Evolutionary conservation across 2,797 vertebrate genomes (phyloP).

Genomic region (Acestrorhynchus altus): DNA sequence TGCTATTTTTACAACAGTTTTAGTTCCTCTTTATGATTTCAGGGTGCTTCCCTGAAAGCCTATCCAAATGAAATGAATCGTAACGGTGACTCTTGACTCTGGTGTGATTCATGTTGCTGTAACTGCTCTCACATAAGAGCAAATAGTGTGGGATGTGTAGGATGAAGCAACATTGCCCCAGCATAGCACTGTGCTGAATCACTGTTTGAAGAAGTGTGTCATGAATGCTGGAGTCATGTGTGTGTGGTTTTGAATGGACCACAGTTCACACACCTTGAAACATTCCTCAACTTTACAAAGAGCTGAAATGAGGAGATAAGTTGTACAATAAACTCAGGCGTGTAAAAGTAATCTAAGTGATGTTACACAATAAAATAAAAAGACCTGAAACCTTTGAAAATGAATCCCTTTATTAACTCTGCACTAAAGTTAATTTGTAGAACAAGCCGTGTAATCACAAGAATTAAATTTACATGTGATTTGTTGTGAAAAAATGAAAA

Average conservation of each 20-base stretch:
- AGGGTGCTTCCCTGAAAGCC: too few relatives aligned
- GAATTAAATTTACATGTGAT: too few relatives aligned
- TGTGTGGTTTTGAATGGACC: conserved; percentile 7
- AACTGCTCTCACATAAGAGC: conserved; percentile 9
- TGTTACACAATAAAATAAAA: too few relatives aligned
- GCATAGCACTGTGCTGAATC: conserved; percentile 13
- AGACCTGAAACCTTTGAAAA: too few relatives aligned
- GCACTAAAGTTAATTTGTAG: too few relatives aligned
- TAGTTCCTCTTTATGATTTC: too few relatives aligned
- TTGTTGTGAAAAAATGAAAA: too few relatives aligned
- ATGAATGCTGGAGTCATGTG: conserved; percentile 23
- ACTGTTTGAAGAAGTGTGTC: conserved; percentile 39
- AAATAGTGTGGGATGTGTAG: neutral
- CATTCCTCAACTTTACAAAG: conserved; percentile 20
- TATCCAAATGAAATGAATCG: neutral
- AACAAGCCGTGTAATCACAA: too few relatives aligned
- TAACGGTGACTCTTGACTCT: neutral
- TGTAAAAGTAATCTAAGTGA: neutral
- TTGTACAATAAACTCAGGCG: neutral
- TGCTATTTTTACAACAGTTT: too few relatives aligned
- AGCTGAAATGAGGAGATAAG: neutral
- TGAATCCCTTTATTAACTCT: too few relatives aligned
- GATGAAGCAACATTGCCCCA: conserved; percentile 21
- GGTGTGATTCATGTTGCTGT: conserved; percentile 5
- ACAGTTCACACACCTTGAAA: conserved; percentile 40